Evolutionary conservation across 2,888 invertebrate species (phyloP), one percentile per base, ranked within the genome.

Genomic region (Noctua janthe): DNA sequence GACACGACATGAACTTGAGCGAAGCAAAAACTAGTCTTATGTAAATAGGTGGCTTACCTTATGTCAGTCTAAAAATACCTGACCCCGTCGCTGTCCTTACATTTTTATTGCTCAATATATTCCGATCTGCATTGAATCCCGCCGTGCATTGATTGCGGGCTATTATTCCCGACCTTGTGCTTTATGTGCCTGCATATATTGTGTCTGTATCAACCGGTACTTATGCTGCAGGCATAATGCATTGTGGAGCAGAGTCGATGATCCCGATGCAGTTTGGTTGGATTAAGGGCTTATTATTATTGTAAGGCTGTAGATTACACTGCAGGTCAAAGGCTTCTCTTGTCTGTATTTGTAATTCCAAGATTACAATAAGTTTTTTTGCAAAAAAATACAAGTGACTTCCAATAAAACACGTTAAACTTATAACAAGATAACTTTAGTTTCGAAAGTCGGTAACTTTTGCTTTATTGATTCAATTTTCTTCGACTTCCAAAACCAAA

Each of bases 31-130:
- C 20, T 39, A 17, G 35, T 39, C 39, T 39, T 10, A 66, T 39
- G 10, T 39, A 47, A n/a, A 17, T 47, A n/a, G n/a, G n/a, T 69
- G 0, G 17, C 69, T 17, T 47, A 47, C 20, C 23, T 78, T 56
- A 43, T 17, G n/a, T 54, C 59, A 72, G 11, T 67, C 71, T 82
- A 72, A 71, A 82, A 69, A 82, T 82, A 83, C 13, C 20, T 78
- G 83, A 78, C 78, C 72, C 69, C 29, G 39, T 6, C 0, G 1
- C 49, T 67, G 49, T 82, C 70, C 82, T 78, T 73, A 62, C 72
- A 78, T 82, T 78, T n/a, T 64, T 49, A 73, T 73, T 49, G 62
- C 56, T 70, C 72, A 35, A 78, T 56, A 59, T 69, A 71, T 56
- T 70, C 56, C 2, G 49, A 67, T 62, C 13, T 54, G 54, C 82